Evolutionary conservation across 2,113 vertebrate genomes (phyloP).

Genomic region (Pseudonaja textilis): DNA sequence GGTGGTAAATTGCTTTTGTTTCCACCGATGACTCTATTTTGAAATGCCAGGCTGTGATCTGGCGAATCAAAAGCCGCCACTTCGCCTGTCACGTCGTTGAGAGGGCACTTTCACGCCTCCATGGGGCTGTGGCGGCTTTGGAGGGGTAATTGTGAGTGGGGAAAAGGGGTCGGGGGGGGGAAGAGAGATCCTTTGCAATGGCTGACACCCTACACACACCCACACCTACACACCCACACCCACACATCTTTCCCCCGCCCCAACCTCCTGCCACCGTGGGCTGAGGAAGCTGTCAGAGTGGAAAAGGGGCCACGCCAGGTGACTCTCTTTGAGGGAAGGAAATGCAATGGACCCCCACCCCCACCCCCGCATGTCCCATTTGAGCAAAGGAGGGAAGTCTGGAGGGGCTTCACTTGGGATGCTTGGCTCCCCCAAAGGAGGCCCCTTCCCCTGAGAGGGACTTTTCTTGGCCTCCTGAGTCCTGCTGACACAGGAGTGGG

Average conservation of each 20-base stretch:
- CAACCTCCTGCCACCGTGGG: too few species aligned
- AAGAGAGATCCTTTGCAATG: too few species aligned
- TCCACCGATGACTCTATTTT: constrained; percentile 71
- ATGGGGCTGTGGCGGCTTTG: background rate
- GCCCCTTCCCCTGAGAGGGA: background rate
- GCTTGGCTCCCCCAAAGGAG: background rate
- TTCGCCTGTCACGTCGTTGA: constrained; percentile 62
- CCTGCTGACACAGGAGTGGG: background rate
- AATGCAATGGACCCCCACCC: background rate
- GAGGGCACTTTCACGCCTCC: constrained; percentile 21
- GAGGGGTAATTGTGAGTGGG: background rate
- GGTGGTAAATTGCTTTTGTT: constrained; percentile 73
- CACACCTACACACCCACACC: too few species aligned
- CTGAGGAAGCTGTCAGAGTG: background rate
- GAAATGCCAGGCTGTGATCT: constrained; percentile 60
- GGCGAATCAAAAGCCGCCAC: constrained; percentile 70
- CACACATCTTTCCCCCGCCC: background rate
- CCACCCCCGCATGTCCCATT: background rate
- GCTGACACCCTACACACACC: too few species aligned
- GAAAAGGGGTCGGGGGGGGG: too few species aligned
- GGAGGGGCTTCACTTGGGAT: background rate
- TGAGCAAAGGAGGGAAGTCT: background rate
- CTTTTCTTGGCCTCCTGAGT: background rate
- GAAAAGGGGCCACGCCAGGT: background rate
- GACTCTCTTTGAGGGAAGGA: background rate